Conservation (phyloP, 2,797 vertebrate genomes). For the Darevskia mixta region DNA sequence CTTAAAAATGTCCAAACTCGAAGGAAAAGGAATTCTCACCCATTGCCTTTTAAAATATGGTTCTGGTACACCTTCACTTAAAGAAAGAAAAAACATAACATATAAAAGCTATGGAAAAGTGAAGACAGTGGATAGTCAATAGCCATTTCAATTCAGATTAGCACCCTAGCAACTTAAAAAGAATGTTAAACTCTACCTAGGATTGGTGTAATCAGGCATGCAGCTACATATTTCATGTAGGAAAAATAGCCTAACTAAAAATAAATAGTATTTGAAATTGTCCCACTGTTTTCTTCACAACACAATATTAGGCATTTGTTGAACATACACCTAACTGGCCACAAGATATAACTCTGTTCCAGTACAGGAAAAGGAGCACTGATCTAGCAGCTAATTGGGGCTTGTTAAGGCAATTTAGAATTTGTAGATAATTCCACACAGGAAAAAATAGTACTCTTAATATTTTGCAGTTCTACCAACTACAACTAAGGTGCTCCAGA, state of each 20-base stretch:
- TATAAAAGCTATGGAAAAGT: constrained; percentile 41
- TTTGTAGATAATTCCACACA: constrained; percentile 77
- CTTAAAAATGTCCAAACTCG: constrained; percentile 38
- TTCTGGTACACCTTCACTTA: constrained; percentile 65
- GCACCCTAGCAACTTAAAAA: constrained; percentile 64
- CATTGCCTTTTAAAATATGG: constrained; percentile 31
- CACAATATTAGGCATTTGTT: constrained; percentile 33
- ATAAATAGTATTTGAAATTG: constrained; percentile 35
- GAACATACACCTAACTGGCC: constrained; percentile 66
- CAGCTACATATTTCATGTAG: constrained; percentile 43
- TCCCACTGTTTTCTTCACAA: background rate
- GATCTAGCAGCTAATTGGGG: constrained; percentile 77
- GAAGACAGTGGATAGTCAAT: constrained; percentile 58
- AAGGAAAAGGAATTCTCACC: constrained; percentile 53
- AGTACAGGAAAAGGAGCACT: constrained; percentile 59
- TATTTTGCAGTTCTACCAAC: constrained; percentile 64
- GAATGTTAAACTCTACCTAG: constrained; percentile 42
- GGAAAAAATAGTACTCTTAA: constrained; percentile 63
- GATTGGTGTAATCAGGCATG: constrained; percentile 54
- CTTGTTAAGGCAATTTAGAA: constrained; percentile 84
- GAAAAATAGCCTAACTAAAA: constrained; percentile 24
- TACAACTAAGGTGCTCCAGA: constrained; percentile 65
- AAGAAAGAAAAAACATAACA: constrained; percentile 29
- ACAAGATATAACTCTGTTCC: constrained; percentile 71
- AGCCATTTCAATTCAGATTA: constrained; percentile 67